Evolutionary conservation across 2,888 invertebrate species (phyloP).

Genomic region (Anodontia alba): DNA sequence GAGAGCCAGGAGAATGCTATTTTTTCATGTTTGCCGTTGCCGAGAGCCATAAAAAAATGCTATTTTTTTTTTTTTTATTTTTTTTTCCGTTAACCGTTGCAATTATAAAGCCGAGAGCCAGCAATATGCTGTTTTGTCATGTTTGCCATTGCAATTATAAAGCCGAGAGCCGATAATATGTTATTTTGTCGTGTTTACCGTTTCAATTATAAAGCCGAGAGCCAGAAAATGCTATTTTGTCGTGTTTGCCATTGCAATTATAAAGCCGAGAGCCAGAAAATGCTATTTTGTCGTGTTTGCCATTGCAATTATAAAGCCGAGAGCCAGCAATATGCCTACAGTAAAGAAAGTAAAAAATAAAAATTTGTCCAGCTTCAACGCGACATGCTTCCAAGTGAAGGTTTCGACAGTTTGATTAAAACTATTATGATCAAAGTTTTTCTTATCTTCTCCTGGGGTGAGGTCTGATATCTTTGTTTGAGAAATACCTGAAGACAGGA

Average conservation of each 20-base stretch:
- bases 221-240: too few species aligned
- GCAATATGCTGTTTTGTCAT: too few species aligned
- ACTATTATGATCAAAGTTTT: background rate
- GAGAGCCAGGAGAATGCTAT: too few species aligned
- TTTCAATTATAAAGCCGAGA: too few species aligned
- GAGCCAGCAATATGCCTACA: background rate
- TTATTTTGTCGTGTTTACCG: too few species aligned
- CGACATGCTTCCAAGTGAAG: background rate
- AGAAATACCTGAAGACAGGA: background rate
- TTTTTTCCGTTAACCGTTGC: background rate
- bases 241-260: background rate
- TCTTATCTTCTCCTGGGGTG: background rate
- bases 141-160: too few species aligned
- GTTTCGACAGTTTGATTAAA: background rate
- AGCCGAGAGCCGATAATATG: too few species aligned
- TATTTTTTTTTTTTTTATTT: too few species aligned
- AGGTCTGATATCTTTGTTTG: background rate
- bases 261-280: background rate
- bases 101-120: background rate
- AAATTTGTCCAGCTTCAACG: background rate
- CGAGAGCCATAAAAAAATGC: too few species aligned
- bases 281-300: too few species aligned
- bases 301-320: background rate
- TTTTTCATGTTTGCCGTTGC: too few species aligned
- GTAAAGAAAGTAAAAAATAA: background rate